These are phyloP conservation scores for Embidobia sp. DNA, from an alignment of 2,888 invertebrate species.

Conservation along the genomic window DNA sequence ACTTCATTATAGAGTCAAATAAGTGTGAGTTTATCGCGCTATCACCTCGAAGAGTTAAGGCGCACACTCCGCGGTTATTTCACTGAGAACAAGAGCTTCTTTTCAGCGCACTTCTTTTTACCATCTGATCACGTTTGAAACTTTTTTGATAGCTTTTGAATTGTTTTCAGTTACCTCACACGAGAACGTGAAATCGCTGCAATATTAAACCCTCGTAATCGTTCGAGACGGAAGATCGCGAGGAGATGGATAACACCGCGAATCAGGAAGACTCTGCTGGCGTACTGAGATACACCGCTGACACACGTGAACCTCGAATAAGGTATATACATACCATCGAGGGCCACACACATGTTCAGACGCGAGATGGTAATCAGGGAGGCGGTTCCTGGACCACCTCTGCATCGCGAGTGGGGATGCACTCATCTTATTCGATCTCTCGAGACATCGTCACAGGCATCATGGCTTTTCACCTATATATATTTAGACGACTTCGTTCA, in stretches of 20 bases:
- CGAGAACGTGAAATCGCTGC: constrained; percentile 36
- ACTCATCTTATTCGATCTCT: constrained; percentile 69
- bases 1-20: constrained; percentile 43
- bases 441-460: constrained; percentile 42
- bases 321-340: constrained; percentile 63
- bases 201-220: constrained; percentile 37
- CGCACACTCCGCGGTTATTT: constrained; percentile 13
- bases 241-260: constrained; percentile 56
- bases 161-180: constrained; percentile 50
- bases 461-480: constrained; percentile 49
- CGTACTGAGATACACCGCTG: constrained; percentile 70
- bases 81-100: constrained; percentile 16
- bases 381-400: constrained; percentile 80
- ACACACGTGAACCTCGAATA: constrained; percentile 67
- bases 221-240: constrained; percentile 29
- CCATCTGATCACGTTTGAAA: not conserved
- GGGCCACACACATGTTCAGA: constrained; percentile 70
- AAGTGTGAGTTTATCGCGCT: constrained; percentile 49
- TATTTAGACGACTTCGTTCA: too few relatives aligned
- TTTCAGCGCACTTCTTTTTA: constrained; percentile 27
- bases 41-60: constrained; percentile 38
- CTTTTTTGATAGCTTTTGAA: constrained; percentile 15
- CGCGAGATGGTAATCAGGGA: constrained; percentile 76
- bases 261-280: constrained; percentile 70
- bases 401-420: constrained; percentile 71